Evolutionary conservation across 2,797 vertebrate species (phyloP).

Genomic region (Eospalax fontanierii): DNA sequence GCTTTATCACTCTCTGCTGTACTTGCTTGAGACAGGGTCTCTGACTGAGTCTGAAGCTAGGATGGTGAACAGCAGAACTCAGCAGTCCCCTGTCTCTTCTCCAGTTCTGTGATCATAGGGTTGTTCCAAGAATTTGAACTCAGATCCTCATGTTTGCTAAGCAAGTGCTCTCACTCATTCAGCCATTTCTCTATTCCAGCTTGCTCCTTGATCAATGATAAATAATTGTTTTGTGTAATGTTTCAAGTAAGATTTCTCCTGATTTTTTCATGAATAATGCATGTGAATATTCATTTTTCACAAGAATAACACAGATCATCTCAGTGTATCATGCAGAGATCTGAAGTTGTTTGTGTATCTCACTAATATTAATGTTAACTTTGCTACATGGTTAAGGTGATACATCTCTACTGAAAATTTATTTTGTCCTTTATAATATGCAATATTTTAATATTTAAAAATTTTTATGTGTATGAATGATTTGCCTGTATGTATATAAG

Average conservation of each 20-base stretch:
- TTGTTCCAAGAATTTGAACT: background rate
- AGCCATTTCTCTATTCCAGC: background rate
- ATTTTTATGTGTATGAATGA: too few species aligned
- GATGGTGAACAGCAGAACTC: background rate
- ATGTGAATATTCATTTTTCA: background rate
- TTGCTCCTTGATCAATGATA: background rate
- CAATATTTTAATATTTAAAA: too few species aligned
- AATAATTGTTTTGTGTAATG: background rate
- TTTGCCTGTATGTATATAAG: too few species aligned
- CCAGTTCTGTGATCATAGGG: too few species aligned
- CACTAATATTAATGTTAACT: background rate
- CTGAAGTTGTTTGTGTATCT: background rate
- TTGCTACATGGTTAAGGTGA: background rate
- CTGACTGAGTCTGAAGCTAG: background rate
- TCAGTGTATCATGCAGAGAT: background rate
- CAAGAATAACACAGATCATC: background rate
- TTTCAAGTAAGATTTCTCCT: background rate
- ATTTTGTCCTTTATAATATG: background rate
- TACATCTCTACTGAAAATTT: constrained; percentile 3
- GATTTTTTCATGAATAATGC: background rate
- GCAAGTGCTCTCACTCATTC: background rate
- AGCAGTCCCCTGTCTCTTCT: background rate
- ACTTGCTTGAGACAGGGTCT: background rate
- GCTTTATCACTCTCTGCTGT: background rate
- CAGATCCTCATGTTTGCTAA: too few species aligned